These are phyloP conservation scores for Drosophila kuntzei DNA, from an alignment of 2,888 invertebrate genomes.

Conservation along the genomic window DNA sequence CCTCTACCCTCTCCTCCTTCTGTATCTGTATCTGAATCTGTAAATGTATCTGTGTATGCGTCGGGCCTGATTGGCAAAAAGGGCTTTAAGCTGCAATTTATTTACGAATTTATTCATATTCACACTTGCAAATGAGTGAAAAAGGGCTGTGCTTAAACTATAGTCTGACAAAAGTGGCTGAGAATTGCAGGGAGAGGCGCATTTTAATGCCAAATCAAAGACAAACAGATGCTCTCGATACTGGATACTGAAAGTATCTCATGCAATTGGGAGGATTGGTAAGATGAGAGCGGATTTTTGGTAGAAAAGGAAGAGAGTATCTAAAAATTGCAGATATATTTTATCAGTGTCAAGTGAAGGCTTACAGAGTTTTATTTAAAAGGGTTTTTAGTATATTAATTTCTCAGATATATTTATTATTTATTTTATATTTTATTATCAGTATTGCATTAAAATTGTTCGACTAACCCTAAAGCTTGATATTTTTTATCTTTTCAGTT, in stretches of 20 bases:
- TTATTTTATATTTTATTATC: too few species aligned
- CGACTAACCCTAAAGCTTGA: too few species aligned
- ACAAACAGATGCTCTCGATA: constrained; percentile 29
- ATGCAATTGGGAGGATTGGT: neutral
- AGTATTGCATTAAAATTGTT: too few species aligned
- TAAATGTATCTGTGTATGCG: constrained; percentile 25
- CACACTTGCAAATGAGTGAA: constrained; percentile 80
- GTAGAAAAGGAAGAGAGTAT: neutral
- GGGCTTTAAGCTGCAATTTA: constrained; percentile 79
- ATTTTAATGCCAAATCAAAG: constrained; percentile 43
- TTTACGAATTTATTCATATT: constrained; percentile 81
- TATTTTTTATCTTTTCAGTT: too few species aligned
- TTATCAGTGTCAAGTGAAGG: neutral
- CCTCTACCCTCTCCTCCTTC: neutral
- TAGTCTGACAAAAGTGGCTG: constrained; percentile 10
- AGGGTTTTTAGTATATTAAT: too few species aligned
- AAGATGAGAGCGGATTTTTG: neutral
- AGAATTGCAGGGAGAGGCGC: constrained; percentile 21
- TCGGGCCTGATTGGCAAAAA: constrained; percentile 66
- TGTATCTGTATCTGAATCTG: constrained; percentile 20
- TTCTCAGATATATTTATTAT: too few species aligned
- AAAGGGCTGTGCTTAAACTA: constrained; percentile 48
- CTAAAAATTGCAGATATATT: neutral
- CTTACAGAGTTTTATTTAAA: too few species aligned
- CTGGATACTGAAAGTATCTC: neutral